phyloP scores from a whole-genome alignment of 37 sponge, comb jelly and placozoan species.

The Axinella damicornis region DNA sequence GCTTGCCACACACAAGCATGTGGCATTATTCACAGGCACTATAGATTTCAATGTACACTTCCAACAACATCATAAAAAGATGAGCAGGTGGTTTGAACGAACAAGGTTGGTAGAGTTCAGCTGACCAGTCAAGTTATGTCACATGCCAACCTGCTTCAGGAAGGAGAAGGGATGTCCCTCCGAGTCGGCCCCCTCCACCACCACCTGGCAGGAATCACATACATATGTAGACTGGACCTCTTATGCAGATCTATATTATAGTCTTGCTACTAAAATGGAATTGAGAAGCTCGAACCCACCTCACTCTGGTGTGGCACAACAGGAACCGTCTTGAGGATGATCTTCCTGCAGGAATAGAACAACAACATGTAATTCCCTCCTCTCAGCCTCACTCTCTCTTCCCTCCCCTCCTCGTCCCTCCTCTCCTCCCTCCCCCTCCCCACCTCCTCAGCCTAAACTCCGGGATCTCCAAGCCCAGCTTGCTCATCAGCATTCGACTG shows the following conservation, averaged over 20 bases:
- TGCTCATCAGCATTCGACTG: slow-evolving; percentile 52
- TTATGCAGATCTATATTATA: too few species aligned
- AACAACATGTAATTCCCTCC: not conserved
- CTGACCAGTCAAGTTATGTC: too few species aligned
- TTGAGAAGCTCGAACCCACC: not conserved
- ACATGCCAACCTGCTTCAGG: slow-evolving; percentile 40
- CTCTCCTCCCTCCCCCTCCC: too few species aligned
- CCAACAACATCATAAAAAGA: too few species aligned
- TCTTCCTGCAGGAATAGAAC: not conserved
- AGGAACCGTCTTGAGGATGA: not conserved
- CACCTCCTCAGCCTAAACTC: slow-evolving; percentile 64
- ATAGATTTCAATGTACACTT: too few species aligned
- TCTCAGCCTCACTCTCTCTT: not conserved
- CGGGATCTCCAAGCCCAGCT: slow-evolving; percentile 66
- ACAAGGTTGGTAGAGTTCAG: too few species aligned
- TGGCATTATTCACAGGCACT: too few species aligned
- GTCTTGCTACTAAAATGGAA: too few species aligned
- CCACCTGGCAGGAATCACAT: slow-evolving; percentile 12
- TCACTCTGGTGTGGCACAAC: not conserved
- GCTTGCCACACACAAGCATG: too few species aligned
- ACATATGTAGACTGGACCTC: too few species aligned
- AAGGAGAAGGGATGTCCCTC: slow-evolving; percentile 70
- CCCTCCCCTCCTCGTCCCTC: not conserved
- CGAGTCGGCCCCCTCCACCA: slow-evolving; percentile 38
- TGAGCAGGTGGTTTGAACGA: too few species aligned